These are phyloP conservation scores for Belgica antarctica DNA, from an alignment of 2,888 invertebrate species.

Conservation along the genomic window DNA sequence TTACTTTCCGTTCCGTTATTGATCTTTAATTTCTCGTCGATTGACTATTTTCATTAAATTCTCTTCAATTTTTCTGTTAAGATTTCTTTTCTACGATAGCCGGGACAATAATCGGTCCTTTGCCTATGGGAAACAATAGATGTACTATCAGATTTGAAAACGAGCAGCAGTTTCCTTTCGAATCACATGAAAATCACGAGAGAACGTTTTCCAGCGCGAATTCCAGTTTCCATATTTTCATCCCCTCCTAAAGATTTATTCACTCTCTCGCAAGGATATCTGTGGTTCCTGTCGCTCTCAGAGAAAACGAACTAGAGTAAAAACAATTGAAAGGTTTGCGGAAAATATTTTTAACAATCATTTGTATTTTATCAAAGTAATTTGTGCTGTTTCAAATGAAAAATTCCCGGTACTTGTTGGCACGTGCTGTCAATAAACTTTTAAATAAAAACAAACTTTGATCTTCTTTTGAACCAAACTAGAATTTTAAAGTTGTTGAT, in stretches of 20 bases:
- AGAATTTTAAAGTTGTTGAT: too few species aligned
- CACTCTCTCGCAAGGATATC: neutral
- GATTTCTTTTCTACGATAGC: constrained; percentile 11
- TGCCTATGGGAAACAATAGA: constrained; percentile 39
- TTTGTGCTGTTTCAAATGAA: too few species aligned
- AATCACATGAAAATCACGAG: constrained; percentile 14
- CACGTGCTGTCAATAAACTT: too few species aligned
- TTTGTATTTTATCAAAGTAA: too few species aligned
- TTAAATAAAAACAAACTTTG: too few species aligned
- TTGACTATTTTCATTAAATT: constrained; percentile 8
- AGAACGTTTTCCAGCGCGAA: constrained; percentile 2
- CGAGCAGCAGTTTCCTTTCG: constrained; percentile 42
- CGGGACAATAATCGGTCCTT: constrained; percentile 27
- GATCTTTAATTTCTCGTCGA: constrained; percentile 11
- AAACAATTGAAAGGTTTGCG: constrained; percentile 14
- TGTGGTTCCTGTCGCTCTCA: neutral
- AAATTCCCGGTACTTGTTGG: too few species aligned
- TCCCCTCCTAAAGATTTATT: constrained; percentile 17
- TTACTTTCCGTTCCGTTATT: neutral
- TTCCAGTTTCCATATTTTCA: constrained; percentile 36
- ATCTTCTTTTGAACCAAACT: too few species aligned
- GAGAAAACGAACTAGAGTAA: neutral
- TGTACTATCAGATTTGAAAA: constrained; percentile 41
- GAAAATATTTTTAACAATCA: too few species aligned
- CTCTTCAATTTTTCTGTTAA: neutral